Base-by-base conservation (phyloP, 1,140 invertebrate species). In the Pararge aegeria region DNA sequence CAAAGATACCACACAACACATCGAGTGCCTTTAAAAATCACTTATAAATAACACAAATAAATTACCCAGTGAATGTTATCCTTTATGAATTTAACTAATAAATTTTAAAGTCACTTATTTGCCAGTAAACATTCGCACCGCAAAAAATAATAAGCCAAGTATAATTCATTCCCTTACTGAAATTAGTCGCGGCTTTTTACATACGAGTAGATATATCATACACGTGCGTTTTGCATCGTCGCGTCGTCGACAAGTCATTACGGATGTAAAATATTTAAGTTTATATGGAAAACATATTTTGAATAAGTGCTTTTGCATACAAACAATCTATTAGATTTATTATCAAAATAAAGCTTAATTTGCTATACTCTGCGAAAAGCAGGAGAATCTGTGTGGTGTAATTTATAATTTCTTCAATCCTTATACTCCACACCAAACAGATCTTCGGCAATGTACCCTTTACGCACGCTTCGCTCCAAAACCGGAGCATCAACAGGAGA, bases 121-220 rank as follows among this genome's bases (percentile, higher is more conserved):
- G 21, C n/a, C 52, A 21, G 52, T 30, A 42, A 13, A 44, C 24
- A 54, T 54, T 54, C 40, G 24, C 34, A 13, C 34, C 7, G 50
- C 19, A 27, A 34, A 15, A 44, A 42, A 54, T 54, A 54, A 54
- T 54, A 20, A 27, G 1, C 13, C 16, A 42, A 15, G 19, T 37
- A 54, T 54, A 61, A 54, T 49, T 54, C 44, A 54, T 54, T 46
- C 44, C 42, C 21, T 48, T 38, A 49, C 50, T 37, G 29, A 54
- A 61, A 61, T 61, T 54, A 61, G 58, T 61, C 58, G 19, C 5
- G 51, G 55, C 37, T 29, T 54, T 54, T 30, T n/a, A n/a, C n/a
- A n/a, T n/a, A n/a, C n/a, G n/a, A n/a, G n/a, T n/a, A 27, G 21
- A 49, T 61, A 54, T 29, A 61, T 61, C 58, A 37, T 37, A 7